A percentile compares a stretch with the other conserved stretches of the same genome.
Evolutionary conservation across 2,113 vertebrate genomes (phyloP).

Genomic region (Bubo blakistoni): DNA sequence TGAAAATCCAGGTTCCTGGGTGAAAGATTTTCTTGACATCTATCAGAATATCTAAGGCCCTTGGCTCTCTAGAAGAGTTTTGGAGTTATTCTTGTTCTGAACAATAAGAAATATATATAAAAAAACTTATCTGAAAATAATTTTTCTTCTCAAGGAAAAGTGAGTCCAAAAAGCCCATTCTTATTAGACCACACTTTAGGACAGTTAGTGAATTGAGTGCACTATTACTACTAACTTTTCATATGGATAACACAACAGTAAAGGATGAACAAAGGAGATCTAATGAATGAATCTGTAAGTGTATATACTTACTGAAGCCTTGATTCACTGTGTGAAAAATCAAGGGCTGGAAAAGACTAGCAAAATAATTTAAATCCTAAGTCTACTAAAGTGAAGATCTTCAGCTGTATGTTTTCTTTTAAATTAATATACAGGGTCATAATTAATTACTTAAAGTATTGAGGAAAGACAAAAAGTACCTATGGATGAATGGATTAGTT

Average conservation of each 20-base stretch:
- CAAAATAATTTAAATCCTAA: background rate
- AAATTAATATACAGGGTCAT: background rate
- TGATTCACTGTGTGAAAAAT: background rate
- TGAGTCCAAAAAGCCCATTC: background rate
- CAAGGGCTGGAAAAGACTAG: background rate
- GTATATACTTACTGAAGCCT: background rate
- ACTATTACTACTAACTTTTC: background rate
- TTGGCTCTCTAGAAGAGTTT: background rate
- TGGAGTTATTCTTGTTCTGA: background rate
- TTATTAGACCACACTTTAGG: background rate
- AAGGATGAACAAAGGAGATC: background rate
- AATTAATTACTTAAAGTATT: background rate
- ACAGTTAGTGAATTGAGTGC: background rate
- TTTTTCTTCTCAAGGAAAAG: background rate
- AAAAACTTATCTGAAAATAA: background rate
- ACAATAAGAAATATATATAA: background rate
- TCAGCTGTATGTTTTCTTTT: background rate
- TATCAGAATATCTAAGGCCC: background rate
- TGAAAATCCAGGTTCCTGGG: background rate
- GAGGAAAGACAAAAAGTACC: background rate
- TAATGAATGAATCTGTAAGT: background rate
- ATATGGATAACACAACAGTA: background rate
- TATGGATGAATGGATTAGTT: background rate
- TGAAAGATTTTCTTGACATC: background rate
- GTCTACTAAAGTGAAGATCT: background rate